A percentile compares a stretch with the other conserved stretches of the same genome.
phyloP scores from a whole-genome alignment of 2,888 invertebrate species.

The Scaptomyza parva region DNA sequence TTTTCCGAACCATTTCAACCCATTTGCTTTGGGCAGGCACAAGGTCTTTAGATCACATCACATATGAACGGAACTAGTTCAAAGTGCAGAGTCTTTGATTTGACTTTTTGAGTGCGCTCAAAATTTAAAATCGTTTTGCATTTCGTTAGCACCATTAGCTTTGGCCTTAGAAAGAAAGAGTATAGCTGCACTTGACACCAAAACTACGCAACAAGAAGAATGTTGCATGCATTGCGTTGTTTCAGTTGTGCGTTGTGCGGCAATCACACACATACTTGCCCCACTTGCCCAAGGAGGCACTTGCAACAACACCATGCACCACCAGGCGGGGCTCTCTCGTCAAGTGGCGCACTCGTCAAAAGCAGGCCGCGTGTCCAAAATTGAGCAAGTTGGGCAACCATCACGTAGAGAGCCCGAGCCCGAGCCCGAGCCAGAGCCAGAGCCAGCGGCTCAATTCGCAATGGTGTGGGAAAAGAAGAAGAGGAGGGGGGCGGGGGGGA shows the following conservation, averaged over 20 bases:
- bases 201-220: conserved; percentile 42
- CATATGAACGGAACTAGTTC: conserved; percentile 10
- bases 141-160: conserved; percentile 52
- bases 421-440: conserved; percentile 16
- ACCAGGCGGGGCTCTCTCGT: conserved; percentile 36
- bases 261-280: conserved; percentile 16
- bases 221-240: conserved; percentile 35
- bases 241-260: conserved; percentile 8
- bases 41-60: not conserved
- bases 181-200: conserved; percentile 51
- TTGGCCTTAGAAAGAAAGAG: conserved; percentile 10
- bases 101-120: conserved; percentile 5
- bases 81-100: not conserved
- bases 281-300: conserved; percentile 40
- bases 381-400: conserved; percentile 69
- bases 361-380: conserved; percentile 56
- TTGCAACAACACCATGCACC: conserved; percentile 39
- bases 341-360: conserved; percentile 48
- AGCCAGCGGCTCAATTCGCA: conserved; percentile 17
- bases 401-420: conserved; percentile 62
- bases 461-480: too few species aligned
- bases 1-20: not conserved
- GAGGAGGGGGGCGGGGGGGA: not conserved
- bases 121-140: conserved; percentile 46
- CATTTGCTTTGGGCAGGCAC: not conserved